These are phyloP conservation scores for Cyanoramphus novaezelandiae DNA, from an alignment of 2,113 vertebrate species.

Conservation along the genomic window DNA sequence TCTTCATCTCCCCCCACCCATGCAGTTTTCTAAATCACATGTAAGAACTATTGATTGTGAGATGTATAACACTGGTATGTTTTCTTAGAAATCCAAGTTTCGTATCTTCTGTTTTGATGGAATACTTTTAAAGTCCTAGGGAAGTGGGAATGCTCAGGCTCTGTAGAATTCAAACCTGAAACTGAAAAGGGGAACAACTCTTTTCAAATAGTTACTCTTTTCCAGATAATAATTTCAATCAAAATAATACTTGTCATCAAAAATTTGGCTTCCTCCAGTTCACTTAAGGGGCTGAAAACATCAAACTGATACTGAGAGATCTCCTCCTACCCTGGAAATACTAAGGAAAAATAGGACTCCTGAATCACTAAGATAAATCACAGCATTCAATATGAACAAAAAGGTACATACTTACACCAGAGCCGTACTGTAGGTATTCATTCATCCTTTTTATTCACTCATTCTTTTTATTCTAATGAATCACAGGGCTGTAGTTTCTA, in stretches of 20 bases:
- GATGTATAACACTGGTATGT: accelerated
- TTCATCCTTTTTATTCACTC: neutral
- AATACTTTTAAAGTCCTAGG: neutral
- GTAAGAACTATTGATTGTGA: neutral
- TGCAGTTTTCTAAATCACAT: neutral
- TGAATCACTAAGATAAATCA: neutral
- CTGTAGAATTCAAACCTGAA: neutral
- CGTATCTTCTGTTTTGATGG: neutral
- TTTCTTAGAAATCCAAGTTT: neutral
- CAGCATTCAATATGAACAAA: neutral
- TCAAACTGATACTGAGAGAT: neutral
- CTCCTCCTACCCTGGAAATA: neutral
- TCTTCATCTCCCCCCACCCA: neutral
- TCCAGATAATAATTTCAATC: neutral
- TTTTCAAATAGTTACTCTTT: neutral
- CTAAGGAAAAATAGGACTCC: neutral
- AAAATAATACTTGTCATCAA: neutral
- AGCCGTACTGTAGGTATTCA: neutral
- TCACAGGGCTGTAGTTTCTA: neutral
- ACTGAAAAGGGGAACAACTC: neutral
- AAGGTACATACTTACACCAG: accelerated
- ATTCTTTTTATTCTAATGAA: neutral
- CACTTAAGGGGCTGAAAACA: neutral
- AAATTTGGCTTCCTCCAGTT: neutral
- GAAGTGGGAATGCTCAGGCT: neutral